Conservation (phyloP, 2,113 vertebrate species). For the Epinephelus cyanopodus region DNA sequence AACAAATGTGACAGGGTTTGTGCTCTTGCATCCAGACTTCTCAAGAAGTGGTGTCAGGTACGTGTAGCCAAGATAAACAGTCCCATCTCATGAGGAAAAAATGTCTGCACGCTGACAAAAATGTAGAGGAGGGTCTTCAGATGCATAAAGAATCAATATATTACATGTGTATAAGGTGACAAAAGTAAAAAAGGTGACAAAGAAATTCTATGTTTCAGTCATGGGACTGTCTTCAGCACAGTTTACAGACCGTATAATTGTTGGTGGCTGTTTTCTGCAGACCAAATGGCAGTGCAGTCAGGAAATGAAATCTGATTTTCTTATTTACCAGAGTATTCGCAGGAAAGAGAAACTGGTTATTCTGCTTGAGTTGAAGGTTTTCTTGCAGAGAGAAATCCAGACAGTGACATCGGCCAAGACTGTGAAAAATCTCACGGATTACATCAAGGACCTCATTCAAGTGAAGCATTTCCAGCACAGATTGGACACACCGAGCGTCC, state of each 20-base stretch:
- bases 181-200: neutral
- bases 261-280: neutral
- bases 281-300: neutral
- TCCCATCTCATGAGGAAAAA: neutral
- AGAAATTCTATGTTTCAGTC: neutral
- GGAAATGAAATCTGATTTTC: neutral
- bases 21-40: neutral
- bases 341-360: constrained; percentile 2
- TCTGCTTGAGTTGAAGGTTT: neutral
- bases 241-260: neutral
- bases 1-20: constrained; percentile 7
- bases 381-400: constrained; percentile 25
- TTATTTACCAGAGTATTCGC: constrained; percentile 17
- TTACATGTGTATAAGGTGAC: neutral
- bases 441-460: constrained; percentile 33
- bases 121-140: neutral
- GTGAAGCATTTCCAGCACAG: constrained; percentile 41
- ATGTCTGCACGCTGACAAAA: neutral
- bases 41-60: neutral
- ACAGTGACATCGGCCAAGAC: constrained; percentile 4
- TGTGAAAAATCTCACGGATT: constrained; percentile 39
- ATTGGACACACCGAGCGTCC: constrained; percentile 42
- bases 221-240: neutral
- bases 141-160: neutral
- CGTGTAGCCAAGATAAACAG: constrained; percentile 31